phyloP scores from a whole-genome alignment of 1,140 invertebrate species.

The Bacillus rossius region DNA sequence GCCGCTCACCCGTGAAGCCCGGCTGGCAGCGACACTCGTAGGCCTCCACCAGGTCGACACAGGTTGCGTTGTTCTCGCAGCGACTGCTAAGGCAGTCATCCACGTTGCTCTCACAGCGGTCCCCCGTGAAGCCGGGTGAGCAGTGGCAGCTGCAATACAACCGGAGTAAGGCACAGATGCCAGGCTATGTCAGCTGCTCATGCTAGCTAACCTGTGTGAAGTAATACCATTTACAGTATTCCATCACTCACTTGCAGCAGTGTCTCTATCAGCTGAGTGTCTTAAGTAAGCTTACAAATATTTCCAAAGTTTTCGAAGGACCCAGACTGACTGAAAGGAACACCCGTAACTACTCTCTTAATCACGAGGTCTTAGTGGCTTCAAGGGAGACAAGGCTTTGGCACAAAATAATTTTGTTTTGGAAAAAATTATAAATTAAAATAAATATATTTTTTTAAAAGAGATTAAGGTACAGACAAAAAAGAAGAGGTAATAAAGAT shows the following conservation, averaged over 20 bases:
- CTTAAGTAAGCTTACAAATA: too few species aligned
- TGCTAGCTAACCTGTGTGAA: neutral
- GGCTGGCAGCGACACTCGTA: conserved; percentile 80
- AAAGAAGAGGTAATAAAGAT: too few species aligned
- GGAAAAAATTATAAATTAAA: too few species aligned
- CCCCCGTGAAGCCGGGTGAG: conserved; percentile 78
- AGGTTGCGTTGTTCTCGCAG: conserved; percentile 89
- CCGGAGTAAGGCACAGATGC: neutral
- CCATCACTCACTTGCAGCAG: neutral
- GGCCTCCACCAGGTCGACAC: conserved; percentile 74
- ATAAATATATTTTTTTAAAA: too few species aligned
- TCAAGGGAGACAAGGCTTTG: too few species aligned
- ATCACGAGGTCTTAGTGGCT: too few species aligned
- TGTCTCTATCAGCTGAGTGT: too few species aligned
- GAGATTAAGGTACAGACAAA: too few species aligned
- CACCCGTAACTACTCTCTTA: too few species aligned
- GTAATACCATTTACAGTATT: neutral
- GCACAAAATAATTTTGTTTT: too few species aligned
- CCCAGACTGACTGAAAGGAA: too few species aligned
- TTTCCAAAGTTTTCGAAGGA: too few species aligned
- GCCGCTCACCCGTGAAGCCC: conserved; percentile 71
- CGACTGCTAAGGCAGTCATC: conserved; percentile 79
- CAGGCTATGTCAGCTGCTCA: neutral
- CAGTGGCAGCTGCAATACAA: conserved; percentile 69
- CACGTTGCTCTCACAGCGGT: conserved; percentile 86